Percentiles rank a stretch among this genome's conserved stretches.
Evolutionary conservation across 2,113 vertebrate species (phyloP).

Genomic region (Diadophis punctatus): DNA sequence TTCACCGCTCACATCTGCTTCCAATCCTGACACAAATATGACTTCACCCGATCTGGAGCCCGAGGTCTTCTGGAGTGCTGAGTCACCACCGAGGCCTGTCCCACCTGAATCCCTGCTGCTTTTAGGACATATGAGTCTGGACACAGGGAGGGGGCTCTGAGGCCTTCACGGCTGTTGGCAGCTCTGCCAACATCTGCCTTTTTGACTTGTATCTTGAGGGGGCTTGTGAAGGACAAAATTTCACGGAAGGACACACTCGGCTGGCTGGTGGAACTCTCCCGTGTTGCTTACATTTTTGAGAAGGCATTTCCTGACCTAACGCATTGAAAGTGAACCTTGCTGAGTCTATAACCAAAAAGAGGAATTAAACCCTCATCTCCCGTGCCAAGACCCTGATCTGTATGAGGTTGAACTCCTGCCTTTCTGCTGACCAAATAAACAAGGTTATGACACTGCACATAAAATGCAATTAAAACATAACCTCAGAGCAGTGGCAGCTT

Average conservation of each 20-base stretch:
- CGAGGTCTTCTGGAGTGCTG: background rate
- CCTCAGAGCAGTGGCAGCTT: background rate
- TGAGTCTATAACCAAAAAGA: background rate
- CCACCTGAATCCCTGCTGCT: background rate
- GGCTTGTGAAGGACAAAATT: background rate
- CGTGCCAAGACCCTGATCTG: background rate
- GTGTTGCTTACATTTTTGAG: background rate
- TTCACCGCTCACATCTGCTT: conserved; percentile 14
- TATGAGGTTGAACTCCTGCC: background rate
- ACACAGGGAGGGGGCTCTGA: background rate
- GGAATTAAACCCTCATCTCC: background rate
- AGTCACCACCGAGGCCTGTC: background rate
- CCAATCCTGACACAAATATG: conserved; percentile 21
- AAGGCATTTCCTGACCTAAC: background rate
- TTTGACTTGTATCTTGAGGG: background rate
- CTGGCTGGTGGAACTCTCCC: background rate
- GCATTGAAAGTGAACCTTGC: background rate
- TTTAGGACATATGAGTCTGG: background rate
- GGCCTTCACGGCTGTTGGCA: background rate
- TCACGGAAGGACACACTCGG: background rate
- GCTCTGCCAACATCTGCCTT: background rate
- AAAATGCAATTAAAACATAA: background rate
- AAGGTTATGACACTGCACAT: background rate
- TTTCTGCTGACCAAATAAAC: background rate
- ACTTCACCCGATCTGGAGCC: background rate